Percentiles rank a stretch among this genome's conserved stretches.
phyloP scores from a whole-genome alignment of 2,888 invertebrate genomes.

The Caenorhabditis sp. region DNA sequence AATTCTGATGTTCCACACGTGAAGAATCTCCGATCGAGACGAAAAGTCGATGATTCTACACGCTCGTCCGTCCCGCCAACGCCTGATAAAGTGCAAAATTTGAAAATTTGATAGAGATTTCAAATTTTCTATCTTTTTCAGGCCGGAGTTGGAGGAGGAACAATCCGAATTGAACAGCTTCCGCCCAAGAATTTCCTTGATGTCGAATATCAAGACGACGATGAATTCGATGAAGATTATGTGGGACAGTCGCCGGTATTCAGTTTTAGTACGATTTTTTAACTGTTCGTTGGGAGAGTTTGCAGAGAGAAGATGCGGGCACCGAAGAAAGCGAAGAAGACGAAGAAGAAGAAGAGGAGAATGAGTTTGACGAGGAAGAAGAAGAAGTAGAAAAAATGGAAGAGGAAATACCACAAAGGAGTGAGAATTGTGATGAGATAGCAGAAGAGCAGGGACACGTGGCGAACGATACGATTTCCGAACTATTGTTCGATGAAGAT shows the following conservation, averaged over 20 bases:
- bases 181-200: slow-evolving; percentile 44
- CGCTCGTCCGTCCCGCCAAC: slow-evolving; percentile 4
- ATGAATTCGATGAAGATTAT: slow-evolving; percentile 52
- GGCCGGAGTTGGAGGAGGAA: no score
- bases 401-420: no score
- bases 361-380: slow-evolving; percentile 1
- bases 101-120: no score
- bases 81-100: slow-evolving; percentile 17
- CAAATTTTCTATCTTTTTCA: no score
- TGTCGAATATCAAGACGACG: slow-evolving; percentile 49
- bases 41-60: slow-evolving; percentile 10
- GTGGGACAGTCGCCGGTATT: no score
- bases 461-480: no score
- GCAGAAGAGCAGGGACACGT: background rate
- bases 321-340: slow-evolving; percentile 14
- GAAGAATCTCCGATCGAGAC: slow-evolving; percentile 32
- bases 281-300: no score
- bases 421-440: no score
- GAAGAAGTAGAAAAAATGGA: slow-evolving; percentile 15
- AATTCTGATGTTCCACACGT: slow-evolving; percentile 30
- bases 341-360: slow-evolving; percentile 19
- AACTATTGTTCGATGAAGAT: no score
- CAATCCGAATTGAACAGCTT: slow-evolving; percentile 29
- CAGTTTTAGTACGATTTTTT: no score
- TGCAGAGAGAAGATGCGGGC: slow-evolving; percentile 10